Percentiles rank a stretch among this genome's conserved stretches.
These are phyloP conservation scores for Thalassarche chlororhynchos DNA, from an alignment of 2,113 vertebrate species.

Conservation along the genomic window DNA sequence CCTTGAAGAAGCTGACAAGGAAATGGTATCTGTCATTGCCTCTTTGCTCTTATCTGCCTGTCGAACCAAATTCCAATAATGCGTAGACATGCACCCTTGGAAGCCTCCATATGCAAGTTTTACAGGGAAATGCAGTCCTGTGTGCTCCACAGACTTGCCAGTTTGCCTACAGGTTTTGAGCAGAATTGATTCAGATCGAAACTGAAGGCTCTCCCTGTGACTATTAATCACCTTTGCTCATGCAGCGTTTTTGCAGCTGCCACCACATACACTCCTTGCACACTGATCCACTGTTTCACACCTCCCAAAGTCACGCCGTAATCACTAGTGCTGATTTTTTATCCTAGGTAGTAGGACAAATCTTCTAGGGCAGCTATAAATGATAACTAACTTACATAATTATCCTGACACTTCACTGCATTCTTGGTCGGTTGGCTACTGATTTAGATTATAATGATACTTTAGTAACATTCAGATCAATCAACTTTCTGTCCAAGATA, in stretches of 20 bases:
- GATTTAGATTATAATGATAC: not conserved
- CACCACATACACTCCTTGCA: not conserved
- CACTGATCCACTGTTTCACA: not conserved
- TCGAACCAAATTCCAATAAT: not conserved
- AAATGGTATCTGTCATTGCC: not conserved
- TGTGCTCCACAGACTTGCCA: not conserved
- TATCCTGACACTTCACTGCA: not conserved
- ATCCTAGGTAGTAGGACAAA: not conserved
- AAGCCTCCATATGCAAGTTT: not conserved
- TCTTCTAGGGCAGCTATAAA: not conserved
- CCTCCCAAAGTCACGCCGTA: fast-evolving
- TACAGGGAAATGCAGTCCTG: not conserved
- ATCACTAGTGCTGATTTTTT: not conserved
- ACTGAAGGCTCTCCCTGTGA: constrained; percentile 12
- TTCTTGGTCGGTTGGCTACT: not conserved
- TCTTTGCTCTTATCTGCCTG: not conserved
- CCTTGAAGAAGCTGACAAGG: not conserved
- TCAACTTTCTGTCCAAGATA: not conserved
- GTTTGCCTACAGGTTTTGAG: not conserved
- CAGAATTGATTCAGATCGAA: constrained; percentile 8
- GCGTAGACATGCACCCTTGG: not conserved
- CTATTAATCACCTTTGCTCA: constrained; percentile 22
- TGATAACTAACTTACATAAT: not conserved
- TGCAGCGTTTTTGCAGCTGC: not conserved
- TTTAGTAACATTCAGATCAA: not conserved